Conservation (phyloP, 2,888 invertebrate genomes). For the Callyntrura guangdongensis region DNA sequence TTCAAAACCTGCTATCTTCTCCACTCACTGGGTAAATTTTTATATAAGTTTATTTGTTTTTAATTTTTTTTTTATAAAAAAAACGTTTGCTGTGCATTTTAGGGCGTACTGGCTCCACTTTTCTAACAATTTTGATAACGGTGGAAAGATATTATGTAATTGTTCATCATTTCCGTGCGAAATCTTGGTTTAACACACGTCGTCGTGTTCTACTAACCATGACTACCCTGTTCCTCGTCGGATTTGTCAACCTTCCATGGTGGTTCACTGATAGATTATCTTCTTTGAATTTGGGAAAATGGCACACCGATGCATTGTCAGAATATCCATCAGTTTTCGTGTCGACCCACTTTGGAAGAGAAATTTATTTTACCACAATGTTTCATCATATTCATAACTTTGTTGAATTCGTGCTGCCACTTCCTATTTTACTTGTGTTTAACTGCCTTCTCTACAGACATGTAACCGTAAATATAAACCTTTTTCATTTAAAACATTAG, state of each 20-base stretch:
- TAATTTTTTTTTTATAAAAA: too few species aligned
- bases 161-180: slow-evolving; percentile 3
- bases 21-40: slow-evolving; percentile 57
- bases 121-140: slow-evolving; percentile 54
- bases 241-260: slow-evolving; percentile 53
- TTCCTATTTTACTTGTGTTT: slow-evolving; percentile 47
- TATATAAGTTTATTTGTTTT: too few species aligned
- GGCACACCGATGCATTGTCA: neutral
- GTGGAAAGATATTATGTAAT: slow-evolving; percentile 54
- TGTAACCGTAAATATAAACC: too few species aligned
- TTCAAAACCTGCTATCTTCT: neutral
- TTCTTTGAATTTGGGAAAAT: too few species aligned
- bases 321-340: slow-evolving; percentile 45
- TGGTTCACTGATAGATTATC: too few species aligned
- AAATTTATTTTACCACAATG: slow-evolving; percentile 24
- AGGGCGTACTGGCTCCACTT: slow-evolving; percentile 61
- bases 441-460: slow-evolving; percentile 57
- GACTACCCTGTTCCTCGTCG: slow-evolving; percentile 15
- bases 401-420: slow-evolving; percentile 64
- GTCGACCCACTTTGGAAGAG: slow-evolving; percentile 7
- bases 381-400: slow-evolving; percentile 31
- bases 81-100: too few species aligned
- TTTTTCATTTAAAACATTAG: too few species aligned
- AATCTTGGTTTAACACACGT: slow-evolving; percentile 41
- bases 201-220: neutral